A percentile compares a stretch with the other conserved stretches of the same genome.
Evolutionary conservation across 1,140 invertebrate genomes (phyloP).

Genomic region (Marisa cornuarietis): DNA sequence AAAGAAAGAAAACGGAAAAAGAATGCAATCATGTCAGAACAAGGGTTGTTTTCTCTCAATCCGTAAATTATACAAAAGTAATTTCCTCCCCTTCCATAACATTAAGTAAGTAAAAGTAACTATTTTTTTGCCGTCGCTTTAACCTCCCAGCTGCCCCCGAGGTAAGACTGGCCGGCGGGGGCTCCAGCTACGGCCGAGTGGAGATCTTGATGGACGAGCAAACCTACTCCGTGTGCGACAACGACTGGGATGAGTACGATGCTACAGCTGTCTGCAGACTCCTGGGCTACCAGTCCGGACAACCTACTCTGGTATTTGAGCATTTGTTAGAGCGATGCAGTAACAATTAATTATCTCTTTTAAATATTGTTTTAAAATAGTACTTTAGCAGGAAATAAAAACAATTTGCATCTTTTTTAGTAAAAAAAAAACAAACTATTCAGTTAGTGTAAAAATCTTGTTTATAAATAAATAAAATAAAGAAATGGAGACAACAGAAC

Average conservation of each 20-base stretch:
- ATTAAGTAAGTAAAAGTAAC: too few species aligned
- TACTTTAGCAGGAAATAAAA: too few species aligned
- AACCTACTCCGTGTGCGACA: conserved; percentile 51
- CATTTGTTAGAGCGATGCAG: too few species aligned
- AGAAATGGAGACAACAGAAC: too few species aligned
- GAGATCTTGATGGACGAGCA: conserved; percentile 44
- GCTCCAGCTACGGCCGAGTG: conserved; percentile 47
- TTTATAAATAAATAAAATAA: neutral
- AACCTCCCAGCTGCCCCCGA: conserved; percentile 21
- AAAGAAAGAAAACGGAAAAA: too few species aligned
- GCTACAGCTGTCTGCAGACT: conserved; percentile 38
- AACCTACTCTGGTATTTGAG: conserved; percentile 1
- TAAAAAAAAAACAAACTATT: too few species aligned
- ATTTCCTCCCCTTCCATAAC: too few species aligned
- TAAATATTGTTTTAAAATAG: too few species aligned
- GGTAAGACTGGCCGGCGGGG: conserved; percentile 39
- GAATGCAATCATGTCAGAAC: too few species aligned
- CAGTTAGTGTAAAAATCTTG: neutral
- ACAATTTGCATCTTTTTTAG: neutral
- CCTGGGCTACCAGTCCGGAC: conserved; percentile 32
- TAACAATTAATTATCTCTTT: too few species aligned
- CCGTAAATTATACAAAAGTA: neutral
- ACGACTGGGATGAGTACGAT: conserved; percentile 43
- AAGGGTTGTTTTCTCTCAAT: too few species aligned
- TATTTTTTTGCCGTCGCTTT: neutral